Conservation (phyloP, 2,888 invertebrate genomes). For the Willowsia nigromaculata region DNA sequence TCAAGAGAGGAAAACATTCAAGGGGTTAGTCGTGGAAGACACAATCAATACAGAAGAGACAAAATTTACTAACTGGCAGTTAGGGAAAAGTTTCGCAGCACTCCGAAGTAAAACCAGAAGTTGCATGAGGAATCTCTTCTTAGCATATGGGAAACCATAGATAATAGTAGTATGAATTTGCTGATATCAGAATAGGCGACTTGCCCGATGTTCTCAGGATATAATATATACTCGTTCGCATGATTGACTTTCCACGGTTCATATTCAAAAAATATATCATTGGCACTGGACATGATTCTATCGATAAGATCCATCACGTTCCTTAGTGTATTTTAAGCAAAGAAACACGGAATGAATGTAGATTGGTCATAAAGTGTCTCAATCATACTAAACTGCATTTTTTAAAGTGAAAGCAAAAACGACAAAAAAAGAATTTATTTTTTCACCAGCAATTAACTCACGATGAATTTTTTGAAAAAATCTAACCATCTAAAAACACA, state of each 20-base stretch:
- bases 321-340: neutral
- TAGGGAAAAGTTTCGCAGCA: no score
- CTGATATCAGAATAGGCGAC: no score
- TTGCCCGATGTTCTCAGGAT: no score
- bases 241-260: conserved; percentile 32
- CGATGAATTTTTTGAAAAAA: conserved; percentile 6
- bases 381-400: neutral
- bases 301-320: neutral
- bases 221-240: conserved; percentile 46
- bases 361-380: conserved; percentile 14
- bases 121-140: no score
- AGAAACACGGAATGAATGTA: conserved; percentile 19
- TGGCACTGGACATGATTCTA: conserved; percentile 39
- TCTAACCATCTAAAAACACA: neutral
- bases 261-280: conserved; percentile 58
- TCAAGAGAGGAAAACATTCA: conserved; percentile 48
- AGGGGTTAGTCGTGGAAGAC: conserved; percentile 4
- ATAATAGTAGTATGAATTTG: no score
- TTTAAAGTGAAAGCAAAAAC: neutral
- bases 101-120: no score
- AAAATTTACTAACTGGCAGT: neutral
- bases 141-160: no score
- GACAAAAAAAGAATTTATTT: neutral
- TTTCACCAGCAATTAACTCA: conserved; percentile 41
- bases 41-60: neutral